Evolutionary conservation across 2,797 vertebrate genomes (phyloP), one percentile per base, ranked within the genome.

Genomic region (Remorina albescens): DNA sequence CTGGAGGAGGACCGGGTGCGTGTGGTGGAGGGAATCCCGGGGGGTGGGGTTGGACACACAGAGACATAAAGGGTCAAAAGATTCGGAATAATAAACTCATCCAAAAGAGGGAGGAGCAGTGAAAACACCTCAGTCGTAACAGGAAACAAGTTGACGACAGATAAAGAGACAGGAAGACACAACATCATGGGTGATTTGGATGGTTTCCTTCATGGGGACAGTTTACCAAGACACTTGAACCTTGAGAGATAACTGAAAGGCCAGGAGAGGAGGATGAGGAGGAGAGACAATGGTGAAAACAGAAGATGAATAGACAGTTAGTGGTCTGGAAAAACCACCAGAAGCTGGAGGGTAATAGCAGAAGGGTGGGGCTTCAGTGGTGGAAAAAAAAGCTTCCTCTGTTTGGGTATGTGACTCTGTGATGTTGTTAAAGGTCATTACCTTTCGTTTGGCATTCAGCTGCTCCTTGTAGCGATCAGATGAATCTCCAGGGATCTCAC

Each of bases 401-500:
- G n/a, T n/a, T n/a, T n/a, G n/a, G n/a, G n/a, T n/a, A n/a, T n/a
- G n/a, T n/a, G n/a, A n/a, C n/a, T n/a, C n/a, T n/a, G n/a, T n/a
- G n/a, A n/a, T n/a, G n/a, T n/a, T n/a, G n/a, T n/a, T n/a, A n/a
- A n/a, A n/a, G n/a, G n/a, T n/a, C n/a, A n/a, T n/a, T 77, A 98
- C 98, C 96, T 99, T 99, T 88, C 97, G 94, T 80, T 99, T 99
- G 76, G 98, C 97, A 0, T 89, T 96, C 70, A 99, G 95, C 89
- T 99, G 98, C 89, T 99, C 97, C 0, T 96, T 96, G 94, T 99
- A 99, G 41, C 97, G 96, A 83, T 97, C 95, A 0, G 97, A 98
- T 1, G 96, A 98, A 85, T 99, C 98, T 0, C 98, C 98, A 0
- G 98, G 98, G 75, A 99, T 99, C 89, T 95, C 96, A 0, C 98